These are phyloP conservation scores for Lerema accius DNA, from an alignment of 1,140 invertebrate genomes.

Conservation along the genomic window DNA sequence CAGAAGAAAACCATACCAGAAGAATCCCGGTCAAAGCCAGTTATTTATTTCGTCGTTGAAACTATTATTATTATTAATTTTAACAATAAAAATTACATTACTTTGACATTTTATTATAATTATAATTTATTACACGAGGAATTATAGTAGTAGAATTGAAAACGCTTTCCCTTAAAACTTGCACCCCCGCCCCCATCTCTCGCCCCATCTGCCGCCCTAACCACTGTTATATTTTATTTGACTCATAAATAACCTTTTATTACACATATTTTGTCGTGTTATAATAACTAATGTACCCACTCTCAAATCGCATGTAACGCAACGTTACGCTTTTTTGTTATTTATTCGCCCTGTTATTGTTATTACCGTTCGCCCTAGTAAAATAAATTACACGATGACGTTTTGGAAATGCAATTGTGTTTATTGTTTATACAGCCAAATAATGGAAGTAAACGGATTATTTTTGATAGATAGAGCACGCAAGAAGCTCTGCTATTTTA, in stretches of 20 bases:
- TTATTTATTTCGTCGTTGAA: no score
- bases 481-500: no score
- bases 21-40: no score
- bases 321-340: constrained; percentile 70
- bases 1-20: no score
- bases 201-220: constrained; percentile 79
- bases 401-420: constrained; percentile 25
- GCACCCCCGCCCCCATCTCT: constrained; percentile 40
- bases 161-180: constrained; percentile 31
- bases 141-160: no score
- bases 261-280: constrained; percentile 84
- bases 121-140: no score
- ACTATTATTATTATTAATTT: no score
- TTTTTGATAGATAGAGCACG: constrained; percentile 6
- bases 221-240: constrained; percentile 83
- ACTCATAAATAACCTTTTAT: constrained; percentile 83
- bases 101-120: no score
- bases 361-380: constrained; percentile 52
- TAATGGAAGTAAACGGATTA: constrained; percentile 3
- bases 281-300: constrained; percentile 84
- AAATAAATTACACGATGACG: constrained; percentile 48
- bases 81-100: no score
- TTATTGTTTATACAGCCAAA: constrained; percentile 13
- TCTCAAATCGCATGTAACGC: constrained; percentile 82
- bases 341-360: constrained; percentile 59